phyloP scores from a whole-genome alignment of 1,140 invertebrate species.

The Listronotus bonariensis region DNA sequence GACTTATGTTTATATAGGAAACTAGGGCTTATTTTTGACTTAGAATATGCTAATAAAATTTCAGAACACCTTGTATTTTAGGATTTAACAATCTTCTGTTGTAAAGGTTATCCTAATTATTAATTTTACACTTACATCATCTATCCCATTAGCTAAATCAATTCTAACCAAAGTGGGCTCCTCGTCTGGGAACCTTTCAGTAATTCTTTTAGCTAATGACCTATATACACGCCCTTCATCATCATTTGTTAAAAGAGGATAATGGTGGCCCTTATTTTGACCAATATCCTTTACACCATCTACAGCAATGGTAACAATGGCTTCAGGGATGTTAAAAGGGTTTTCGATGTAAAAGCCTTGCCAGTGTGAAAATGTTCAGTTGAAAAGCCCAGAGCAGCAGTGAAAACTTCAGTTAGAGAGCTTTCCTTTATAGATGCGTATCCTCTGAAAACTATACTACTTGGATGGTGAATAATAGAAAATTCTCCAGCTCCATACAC shows the following conservation, averaged over 20 bases:
- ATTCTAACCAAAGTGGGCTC: conserved; percentile 66
- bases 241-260: conserved; percentile 66
- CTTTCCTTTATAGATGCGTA: conserved; percentile 65
- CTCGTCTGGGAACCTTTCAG: conserved; percentile 61
- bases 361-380: conserved; percentile 70
- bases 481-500: conserved; percentile 71
- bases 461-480: conserved; percentile 67
- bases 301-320: conserved; percentile 73
- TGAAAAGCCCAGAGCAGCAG: conserved; percentile 70
- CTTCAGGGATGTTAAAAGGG: conserved; percentile 78
- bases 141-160: conserved; percentile 65
- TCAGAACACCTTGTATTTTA: too few relatives aligned
- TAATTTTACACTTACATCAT: conserved; percentile 60
- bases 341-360: conserved; percentile 70
- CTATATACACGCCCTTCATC: conserved; percentile 68
- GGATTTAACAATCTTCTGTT: too few relatives aligned
- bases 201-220: conserved; percentile 61
- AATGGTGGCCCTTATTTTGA: conserved; percentile 61
- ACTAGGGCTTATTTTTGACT: too few relatives aligned
- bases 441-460: conserved; percentile 68
- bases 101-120: not conserved
- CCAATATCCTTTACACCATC: conserved; percentile 68
- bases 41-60: too few relatives aligned
- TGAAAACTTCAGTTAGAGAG: conserved; percentile 72
- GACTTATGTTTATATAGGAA: too few relatives aligned